phyloP scores from a whole-genome alignment of 1,140 invertebrate species.

The Andricus grossulariae region DNA sequence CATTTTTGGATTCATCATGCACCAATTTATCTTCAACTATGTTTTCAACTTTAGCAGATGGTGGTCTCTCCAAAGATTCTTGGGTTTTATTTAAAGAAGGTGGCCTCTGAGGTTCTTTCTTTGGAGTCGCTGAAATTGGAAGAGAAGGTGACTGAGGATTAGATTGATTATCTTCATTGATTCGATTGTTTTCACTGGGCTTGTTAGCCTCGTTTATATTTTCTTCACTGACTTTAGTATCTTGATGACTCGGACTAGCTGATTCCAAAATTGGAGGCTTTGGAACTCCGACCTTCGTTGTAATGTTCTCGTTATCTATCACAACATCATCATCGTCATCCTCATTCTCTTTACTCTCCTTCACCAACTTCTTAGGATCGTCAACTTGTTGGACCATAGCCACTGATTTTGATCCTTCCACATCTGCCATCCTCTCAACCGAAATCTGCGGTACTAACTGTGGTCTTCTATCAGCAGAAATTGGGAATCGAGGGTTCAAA shows the following conservation, averaged over 20 bases:
- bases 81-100: conserved; percentile 11
- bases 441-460: conserved; percentile 54
- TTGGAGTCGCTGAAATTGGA: background rate
- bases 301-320: conserved; percentile 53
- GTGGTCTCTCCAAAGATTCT: background rate
- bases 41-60: conserved; percentile 12
- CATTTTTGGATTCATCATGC: background rate
- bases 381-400: conserved; percentile 29
- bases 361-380: conserved; percentile 38
- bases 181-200: conserved; percentile 19
- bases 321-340: conserved; percentile 63
- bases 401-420: conserved; percentile 44
- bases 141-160: background rate
- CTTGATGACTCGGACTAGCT: background rate
- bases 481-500: conserved; percentile 20
- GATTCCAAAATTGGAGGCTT: background rate
- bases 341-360: conserved; percentile 47
- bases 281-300: background rate
- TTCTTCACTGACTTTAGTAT: conserved; percentile 6
- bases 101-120: background rate
- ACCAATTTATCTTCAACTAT: background rate
- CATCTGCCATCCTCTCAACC: conserved; percentile 61
- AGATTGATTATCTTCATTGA: background rate
- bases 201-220: conserved; percentile 23
- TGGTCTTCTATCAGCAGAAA: conserved; percentile 33